These are phyloP conservation scores for Chloroceryle inda DNA, from an alignment of 2,797 vertebrate genomes.

Conservation along the genomic window DNA sequence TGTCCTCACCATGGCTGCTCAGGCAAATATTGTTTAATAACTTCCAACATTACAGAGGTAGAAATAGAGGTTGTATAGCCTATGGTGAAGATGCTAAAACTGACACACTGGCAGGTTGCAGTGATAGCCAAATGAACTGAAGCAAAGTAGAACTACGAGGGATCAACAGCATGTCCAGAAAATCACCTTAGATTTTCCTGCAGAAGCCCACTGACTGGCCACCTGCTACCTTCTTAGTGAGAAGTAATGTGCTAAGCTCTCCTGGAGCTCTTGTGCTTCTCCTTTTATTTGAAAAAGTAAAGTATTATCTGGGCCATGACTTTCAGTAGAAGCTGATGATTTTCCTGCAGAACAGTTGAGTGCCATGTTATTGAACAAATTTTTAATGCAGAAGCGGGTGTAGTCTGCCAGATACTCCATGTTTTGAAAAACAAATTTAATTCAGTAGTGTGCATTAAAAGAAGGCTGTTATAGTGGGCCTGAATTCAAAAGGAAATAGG, in stretches of 20 bases:
- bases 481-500: neutral
- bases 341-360: neutral
- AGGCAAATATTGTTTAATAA: neutral
- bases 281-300: neutral
- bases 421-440: neutral
- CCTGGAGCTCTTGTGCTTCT: neutral
- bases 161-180: neutral
- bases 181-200: neutral
- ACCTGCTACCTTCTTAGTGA: neutral
- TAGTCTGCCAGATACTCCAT: neutral
- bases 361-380: neutral
- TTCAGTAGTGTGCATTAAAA: neutral
- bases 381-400: neutral
- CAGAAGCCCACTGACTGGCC: neutral
- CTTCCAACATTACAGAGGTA: neutral
- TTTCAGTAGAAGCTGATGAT: neutral
- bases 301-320: neutral
- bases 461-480: neutral
- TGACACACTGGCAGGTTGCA: neutral
- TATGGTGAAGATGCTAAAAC: neutral
- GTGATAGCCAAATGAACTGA: neutral
- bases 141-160: neutral
- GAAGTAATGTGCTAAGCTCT: neutral
- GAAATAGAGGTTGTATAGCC: neutral
- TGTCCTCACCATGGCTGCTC: neutral